Percentiles rank a stretch among this genome's conserved stretches.
Conservation (phyloP, 1,140 invertebrate species). For the Caerostris darwini region DNA sequence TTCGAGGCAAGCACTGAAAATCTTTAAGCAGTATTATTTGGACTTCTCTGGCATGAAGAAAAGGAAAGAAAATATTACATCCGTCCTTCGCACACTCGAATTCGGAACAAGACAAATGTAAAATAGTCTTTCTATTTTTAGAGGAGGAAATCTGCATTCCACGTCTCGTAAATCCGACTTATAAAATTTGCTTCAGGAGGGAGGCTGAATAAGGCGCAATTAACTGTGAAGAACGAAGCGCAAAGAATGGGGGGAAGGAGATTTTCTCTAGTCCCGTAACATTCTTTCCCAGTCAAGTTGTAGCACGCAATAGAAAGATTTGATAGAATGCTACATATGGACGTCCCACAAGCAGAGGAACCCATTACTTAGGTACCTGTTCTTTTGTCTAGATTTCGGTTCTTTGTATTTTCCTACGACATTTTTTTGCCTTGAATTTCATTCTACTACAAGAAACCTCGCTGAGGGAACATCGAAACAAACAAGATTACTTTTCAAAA, state of each 20-base stretch:
- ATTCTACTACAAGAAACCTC: neutral
- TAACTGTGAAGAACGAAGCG: constrained; percentile 42
- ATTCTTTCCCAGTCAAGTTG: constrained; percentile 41
- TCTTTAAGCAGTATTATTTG: constrained; percentile 31
- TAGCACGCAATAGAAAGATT: constrained; percentile 50
- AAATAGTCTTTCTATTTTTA: constrained; percentile 41
- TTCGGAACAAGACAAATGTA: constrained; percentile 8
- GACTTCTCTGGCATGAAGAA: neutral
- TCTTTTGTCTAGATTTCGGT: constrained; percentile 1
- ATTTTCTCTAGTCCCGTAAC: constrained; percentile 15
- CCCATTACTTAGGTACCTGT: constrained; percentile 31
- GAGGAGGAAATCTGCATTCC: constrained; percentile 46
- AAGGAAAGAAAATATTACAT: neutral
- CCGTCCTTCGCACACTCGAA: neutral
- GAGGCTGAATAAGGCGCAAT: constrained; percentile 52
- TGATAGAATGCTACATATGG: constrained; percentile 48
- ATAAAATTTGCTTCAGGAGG: constrained; percentile 38
- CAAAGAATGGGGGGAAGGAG: neutral
- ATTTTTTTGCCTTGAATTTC: constrained; percentile 22
- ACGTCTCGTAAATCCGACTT: constrained; percentile 49
- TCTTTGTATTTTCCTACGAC: neutral
- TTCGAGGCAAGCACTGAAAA: neutral
- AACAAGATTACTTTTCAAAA: neutral
- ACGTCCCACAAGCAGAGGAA: constrained; percentile 18
- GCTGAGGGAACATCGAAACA: neutral